phyloP scores from a whole-genome alignment of 2,888 invertebrate genomes.

The Nemurella pictetii region DNA sequence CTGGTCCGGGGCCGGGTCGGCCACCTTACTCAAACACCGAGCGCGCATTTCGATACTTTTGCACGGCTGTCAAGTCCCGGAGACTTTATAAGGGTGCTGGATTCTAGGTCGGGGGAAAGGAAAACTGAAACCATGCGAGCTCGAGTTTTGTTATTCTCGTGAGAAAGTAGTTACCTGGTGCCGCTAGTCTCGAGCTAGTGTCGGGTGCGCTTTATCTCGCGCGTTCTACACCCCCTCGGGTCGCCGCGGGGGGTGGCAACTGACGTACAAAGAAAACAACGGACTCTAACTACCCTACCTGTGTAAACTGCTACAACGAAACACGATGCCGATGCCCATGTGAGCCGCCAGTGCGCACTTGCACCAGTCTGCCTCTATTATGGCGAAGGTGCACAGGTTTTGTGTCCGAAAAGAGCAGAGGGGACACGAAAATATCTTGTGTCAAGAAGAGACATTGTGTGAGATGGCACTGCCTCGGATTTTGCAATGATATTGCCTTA shows the following conservation, averaged over 20 bases:
- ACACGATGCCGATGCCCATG: not conserved
- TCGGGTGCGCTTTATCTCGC: not conserved
- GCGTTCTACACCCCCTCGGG: not conserved
- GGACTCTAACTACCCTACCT: conserved; percentile 30
- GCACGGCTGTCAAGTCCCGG: not conserved
- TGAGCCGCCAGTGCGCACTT: not conserved
- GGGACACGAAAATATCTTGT: conserved; percentile 4
- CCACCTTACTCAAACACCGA: not conserved
- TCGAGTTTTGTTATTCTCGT: not conserved
- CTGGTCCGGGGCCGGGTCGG: too few species aligned
- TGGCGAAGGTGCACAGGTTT: not conserved
- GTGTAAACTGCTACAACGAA: not conserved
- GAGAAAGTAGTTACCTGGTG: conserved; percentile 19
- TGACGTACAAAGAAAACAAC: conserved; percentile 22
- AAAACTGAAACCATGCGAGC: conserved; percentile 8
- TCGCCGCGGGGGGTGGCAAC: not conserved
- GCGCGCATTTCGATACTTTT: not conserved
- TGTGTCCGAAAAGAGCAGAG: not conserved
- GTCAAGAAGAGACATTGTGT: not conserved
- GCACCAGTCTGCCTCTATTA: not conserved
- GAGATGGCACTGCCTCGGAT: too few species aligned
- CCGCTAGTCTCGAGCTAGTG: not conserved
- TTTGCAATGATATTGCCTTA: not conserved
- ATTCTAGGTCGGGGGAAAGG: not conserved
- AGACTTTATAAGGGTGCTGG: not conserved